These are phyloP conservation scores for Leptobrachium leishanense DNA, from an alignment of 2,113 vertebrate genomes.

Conservation along the genomic window DNA sequence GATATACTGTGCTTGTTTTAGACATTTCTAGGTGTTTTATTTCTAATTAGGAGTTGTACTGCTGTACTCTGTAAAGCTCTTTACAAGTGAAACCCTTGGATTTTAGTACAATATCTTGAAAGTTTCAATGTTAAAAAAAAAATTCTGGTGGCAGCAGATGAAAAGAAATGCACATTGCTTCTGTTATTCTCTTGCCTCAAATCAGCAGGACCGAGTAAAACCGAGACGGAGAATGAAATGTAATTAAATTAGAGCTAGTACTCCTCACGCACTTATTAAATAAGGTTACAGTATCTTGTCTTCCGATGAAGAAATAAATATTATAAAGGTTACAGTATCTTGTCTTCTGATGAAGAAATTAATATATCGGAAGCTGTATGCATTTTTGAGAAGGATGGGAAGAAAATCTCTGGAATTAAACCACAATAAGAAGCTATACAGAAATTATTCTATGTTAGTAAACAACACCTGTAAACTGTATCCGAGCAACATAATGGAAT, in stretches of 20 bases:
- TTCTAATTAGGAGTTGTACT: too few species aligned
- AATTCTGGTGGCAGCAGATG: slow-evolving; percentile 14
- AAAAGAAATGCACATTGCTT: slow-evolving; percentile 5
- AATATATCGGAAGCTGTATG: neutral
- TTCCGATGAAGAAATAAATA: slow-evolving; percentile 1
- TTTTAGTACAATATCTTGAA: too few species aligned
- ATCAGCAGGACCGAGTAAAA: slow-evolving; percentile 20
- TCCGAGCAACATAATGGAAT: too few species aligned
- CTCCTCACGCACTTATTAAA: slow-evolving; percentile 7
- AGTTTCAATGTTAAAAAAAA: neutral
- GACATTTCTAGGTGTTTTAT: too few species aligned
- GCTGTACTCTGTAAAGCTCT: too few species aligned
- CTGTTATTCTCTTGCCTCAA: neutral
- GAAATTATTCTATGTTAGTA: neutral
- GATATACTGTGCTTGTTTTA: too few species aligned
- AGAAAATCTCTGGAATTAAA: neutral
- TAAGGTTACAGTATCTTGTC: neutral
- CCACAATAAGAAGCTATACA: neutral
- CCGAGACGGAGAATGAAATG: neutral
- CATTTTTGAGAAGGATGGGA: neutral
- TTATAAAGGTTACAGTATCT: neutral
- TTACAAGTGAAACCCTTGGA: too few species aligned
- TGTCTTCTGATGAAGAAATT: neutral
- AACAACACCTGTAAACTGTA: slow-evolving; percentile 13
- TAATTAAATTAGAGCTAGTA: slow-evolving; percentile 18